Evolutionary conservation across 2,888 invertebrate genomes (phyloP).

Genomic region (Argyresthia albistria): DNA sequence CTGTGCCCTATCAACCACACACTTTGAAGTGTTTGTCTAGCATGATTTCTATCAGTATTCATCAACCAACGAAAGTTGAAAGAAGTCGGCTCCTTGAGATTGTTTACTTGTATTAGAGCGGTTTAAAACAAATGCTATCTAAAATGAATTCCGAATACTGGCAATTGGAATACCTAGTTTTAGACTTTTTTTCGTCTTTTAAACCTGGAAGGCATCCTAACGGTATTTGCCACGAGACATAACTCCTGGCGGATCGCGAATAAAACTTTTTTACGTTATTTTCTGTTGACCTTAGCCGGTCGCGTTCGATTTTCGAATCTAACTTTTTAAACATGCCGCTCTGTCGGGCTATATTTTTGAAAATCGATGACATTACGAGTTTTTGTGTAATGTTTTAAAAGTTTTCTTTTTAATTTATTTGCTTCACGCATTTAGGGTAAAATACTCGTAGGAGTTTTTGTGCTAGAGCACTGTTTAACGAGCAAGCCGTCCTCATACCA

Average conservation of each 20-base stretch:
- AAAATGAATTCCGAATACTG: slow-evolving; percentile 67
- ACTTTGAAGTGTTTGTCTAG: too few species aligned
- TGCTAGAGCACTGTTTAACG: too few species aligned
- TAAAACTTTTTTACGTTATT: slow-evolving; percentile 52
- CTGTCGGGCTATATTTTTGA: neutral
- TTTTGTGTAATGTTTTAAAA: too few species aligned
- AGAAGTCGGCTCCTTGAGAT: too few species aligned
- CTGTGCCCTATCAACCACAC: too few species aligned
- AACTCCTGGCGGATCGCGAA: slow-evolving; percentile 53
- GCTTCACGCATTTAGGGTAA: neutral
- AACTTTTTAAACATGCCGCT: slow-evolving; percentile 8
- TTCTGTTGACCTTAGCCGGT: slow-evolving; percentile 52
- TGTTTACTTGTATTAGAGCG: too few species aligned
- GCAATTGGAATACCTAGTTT: slow-evolving; percentile 70
- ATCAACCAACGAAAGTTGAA: too few species aligned
- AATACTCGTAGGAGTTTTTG: neutral
- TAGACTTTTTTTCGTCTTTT: slow-evolving; percentile 39
- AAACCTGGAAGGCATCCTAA: slow-evolving; percentile 61
- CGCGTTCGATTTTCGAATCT: slow-evolving; percentile 38
- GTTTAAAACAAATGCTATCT: neutral
- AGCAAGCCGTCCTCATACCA: too few species aligned
- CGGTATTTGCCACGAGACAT: slow-evolving; percentile 62
- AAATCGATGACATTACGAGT: too few species aligned
- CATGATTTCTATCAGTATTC: too few species aligned
- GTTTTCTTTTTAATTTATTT: neutral